phyloP scores from a whole-genome alignment of 1,140 invertebrate species.

The Apocrypta bakeri region DNA sequence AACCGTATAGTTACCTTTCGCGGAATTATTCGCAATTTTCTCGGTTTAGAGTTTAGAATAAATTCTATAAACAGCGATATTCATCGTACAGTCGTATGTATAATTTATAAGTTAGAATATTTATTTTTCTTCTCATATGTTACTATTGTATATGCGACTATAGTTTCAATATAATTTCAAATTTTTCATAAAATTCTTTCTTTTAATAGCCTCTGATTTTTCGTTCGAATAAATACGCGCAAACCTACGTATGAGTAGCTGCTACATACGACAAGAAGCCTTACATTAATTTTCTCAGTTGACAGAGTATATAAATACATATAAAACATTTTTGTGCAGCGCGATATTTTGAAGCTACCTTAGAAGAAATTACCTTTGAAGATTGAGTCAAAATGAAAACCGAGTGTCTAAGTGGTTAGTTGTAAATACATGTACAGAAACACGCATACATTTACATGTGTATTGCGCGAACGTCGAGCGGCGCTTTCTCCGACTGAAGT shows the following conservation, averaged over 20 bases:
- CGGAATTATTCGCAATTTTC: neutral
- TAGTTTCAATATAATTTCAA: neutral
- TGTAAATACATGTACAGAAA: neutral
- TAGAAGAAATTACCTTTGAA: too few species aligned
- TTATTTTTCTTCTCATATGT: neutral
- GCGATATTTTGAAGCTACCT: too few species aligned
- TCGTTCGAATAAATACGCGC: too few species aligned
- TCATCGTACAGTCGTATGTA: neutral
- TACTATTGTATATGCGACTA: neutral
- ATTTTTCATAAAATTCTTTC: too few species aligned
- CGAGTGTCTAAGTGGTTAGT: too few species aligned
- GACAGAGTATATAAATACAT: too few species aligned
- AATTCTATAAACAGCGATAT: neutral
- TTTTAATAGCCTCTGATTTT: too few species aligned
- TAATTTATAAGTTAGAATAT: neutral
- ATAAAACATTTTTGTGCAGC: too few species aligned
- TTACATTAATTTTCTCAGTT: too few species aligned
- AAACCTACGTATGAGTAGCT: neutral
- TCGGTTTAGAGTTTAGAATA: neutral
- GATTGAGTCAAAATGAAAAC: too few species aligned
- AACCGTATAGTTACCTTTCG: neutral
- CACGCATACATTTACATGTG: neutral
- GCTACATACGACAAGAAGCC: too few species aligned
- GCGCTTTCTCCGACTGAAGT: conserved; percentile 47
- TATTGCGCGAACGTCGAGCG: neutral